Base-by-base conservation (phyloP, 1,140 invertebrate genomes). In the Trichoplusia ni region DNA sequence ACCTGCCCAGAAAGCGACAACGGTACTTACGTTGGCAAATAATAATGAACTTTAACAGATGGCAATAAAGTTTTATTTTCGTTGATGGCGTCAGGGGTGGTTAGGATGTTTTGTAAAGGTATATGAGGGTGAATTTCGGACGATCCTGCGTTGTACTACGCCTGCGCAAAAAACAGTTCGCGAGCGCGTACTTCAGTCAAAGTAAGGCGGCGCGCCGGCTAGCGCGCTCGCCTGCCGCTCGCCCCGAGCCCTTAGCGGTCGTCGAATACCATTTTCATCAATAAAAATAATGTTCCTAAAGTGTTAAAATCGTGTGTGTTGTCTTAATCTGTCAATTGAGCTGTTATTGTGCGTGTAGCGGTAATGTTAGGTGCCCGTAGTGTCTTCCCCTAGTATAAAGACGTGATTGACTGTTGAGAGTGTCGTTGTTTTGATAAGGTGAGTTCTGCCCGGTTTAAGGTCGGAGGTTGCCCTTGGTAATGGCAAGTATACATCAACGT, bases 121-220 rank as follows among this genome's bases (percentile, higher is more conserved):
- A 23, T n/a, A 49, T 35, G 37, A 58, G 71, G 75, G 77, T 74
- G 77, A 86, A 83, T 87, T 89, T 88, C 79, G 77, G 82, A 75
- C 85, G 84, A 86, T 88, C 85, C 87, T 84, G 80, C 69, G 65
- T 74, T 64, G 62, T 66, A 79, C 42, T 71, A 73, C 87, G 83
- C 84, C 59, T 88, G 85, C 87, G 87, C 85, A 69, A 81, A 80
- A 73, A 78, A 71, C 62, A 62, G 38, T 79, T 70, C 70, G 59
- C 61, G 73, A 76, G 69, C 77, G 77, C 78, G 79, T 76, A 77
- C 72, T 74, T 82, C 82, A 85, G 78, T 86, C 75, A 82, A 78
- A 87, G 80, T 71, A 53, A 79, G 87, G 87, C 87, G 87, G 84
- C 85, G 87, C 87, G 87, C 87, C 81, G 78, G 82, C 74, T 84